Evolutionary conservation across 2,797 vertebrate genomes (phyloP), one percentile per base, ranked within the genome.

Genomic region (Hydrocynus forskahlii): DNA sequence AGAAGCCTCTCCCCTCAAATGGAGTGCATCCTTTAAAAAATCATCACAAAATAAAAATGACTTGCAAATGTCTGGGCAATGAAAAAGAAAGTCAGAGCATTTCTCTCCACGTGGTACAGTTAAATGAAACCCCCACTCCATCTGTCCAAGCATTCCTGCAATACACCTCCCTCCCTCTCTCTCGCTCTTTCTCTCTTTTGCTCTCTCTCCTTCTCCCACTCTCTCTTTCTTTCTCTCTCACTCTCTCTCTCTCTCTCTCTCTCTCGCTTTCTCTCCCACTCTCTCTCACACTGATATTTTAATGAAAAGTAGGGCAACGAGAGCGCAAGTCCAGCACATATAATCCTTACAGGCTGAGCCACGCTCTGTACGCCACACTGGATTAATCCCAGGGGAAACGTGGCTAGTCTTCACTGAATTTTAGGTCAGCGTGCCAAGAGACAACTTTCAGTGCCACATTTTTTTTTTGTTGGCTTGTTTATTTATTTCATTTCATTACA

Each of bases 271-370:
- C 60, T 16, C 40, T 80, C 69, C 69, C 86, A 50, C 40, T 78
- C 69, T 55, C 78, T 91, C 81, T 88, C 83, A 88, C 57, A 29
- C 35, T 67, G 81, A 89, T 84, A 89, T 91, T 90, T 92, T 88
- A 91, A 90, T 90, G 86, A 89, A 93, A 94, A 93, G 89, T 94
- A 93, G 93, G 92, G 81, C 91, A 92, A 84, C 86, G 54, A 83
- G 78, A 81, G 83, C 59, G 67, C 88, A 89, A 88, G 89, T 90
- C 85, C 91, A 88, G 87, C 86, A 89, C 85, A 89, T 88, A 92
- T 94, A 94, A 94, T 93, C 92, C 90, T 90, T 81, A 83, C 83
- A 88, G 91, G 88, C 89, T 88, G 85, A 50, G 76, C 89, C 86
- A 90, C 85, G 72, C 88, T 92, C 87, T 89, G 84, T 83, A 83